A percentile compares a stretch with the other conserved stretches of the same genome.
Evolutionary conservation across 2,888 invertebrate species (phyloP).

Genomic region (Adela reaumurella): DNA sequence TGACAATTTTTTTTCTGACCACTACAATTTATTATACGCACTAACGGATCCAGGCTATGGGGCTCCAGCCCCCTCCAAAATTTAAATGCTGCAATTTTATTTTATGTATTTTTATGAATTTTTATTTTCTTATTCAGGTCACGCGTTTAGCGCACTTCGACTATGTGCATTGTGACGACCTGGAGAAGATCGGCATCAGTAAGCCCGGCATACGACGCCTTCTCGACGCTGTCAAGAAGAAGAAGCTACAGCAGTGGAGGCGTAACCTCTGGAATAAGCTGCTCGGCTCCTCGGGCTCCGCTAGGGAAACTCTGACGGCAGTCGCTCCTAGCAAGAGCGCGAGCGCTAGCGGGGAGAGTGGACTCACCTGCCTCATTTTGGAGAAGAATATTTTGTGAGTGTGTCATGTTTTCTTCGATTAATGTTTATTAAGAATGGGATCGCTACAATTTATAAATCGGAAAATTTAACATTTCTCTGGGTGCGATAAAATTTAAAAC

Average conservation of each 20-base stretch:
- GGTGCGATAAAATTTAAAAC: no score
- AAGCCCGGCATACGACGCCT: constrained; percentile 89
- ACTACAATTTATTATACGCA: no score
- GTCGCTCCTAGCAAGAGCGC: constrained; percentile 7
- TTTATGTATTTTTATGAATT: no score
- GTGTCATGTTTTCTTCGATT: no score
- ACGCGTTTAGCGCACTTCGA: constrained; percentile 94
- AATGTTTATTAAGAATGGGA: no score
- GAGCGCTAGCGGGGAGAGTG: constrained; percentile 10
- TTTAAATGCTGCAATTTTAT: no score
- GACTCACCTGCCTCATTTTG: constrained; percentile 76
- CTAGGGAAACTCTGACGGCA: constrained; percentile 16
- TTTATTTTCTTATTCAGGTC: constrained; percentile 51
- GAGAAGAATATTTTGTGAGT: constrained; percentile 73
- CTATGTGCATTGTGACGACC: constrained; percentile 91
- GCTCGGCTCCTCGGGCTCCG: constrained; percentile 46
- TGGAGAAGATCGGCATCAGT: constrained; percentile 92
- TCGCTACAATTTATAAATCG: no score
- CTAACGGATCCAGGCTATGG: no score
- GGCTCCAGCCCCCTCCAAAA: no score
- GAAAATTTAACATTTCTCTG: no score
- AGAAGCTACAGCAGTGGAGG: constrained; percentile 76
- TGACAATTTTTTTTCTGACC: no score
- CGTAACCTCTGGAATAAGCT: constrained; percentile 79
- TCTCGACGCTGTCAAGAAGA: constrained; percentile 88